Conservation (phyloP, 1,140 invertebrate species). For the Aleiodes sp. region DNA sequence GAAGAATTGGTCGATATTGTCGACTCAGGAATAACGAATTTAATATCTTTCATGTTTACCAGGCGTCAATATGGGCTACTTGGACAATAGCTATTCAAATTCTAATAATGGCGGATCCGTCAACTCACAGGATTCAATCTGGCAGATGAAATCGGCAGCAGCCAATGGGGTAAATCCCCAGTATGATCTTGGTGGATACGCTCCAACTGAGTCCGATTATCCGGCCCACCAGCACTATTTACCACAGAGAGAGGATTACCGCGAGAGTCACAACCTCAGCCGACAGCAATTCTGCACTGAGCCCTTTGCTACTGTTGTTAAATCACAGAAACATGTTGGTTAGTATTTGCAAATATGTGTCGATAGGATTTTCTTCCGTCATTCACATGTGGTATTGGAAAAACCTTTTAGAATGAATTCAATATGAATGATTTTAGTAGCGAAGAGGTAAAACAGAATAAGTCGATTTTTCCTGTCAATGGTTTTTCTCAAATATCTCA, state of each 20-base stretch:
- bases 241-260: conserved; percentile 76
- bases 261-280: conserved; percentile 80
- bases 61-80: conserved; percentile 88
- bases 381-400: too few relatives aligned
- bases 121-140: conserved; percentile 93
- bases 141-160: conserved; percentile 90
- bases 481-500: too few relatives aligned
- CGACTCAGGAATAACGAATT: neutral
- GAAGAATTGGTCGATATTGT: too few relatives aligned
- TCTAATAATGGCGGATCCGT: conserved; percentile 92
- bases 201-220: conserved; percentile 82
- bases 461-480: too few relatives aligned
- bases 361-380: neutral
- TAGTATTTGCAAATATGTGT: conserved; percentile 52
- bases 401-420: too few relatives aligned
- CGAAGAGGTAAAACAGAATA: too few relatives aligned
- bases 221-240: conserved; percentile 82
- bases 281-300: conserved; percentile 86
- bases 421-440: too few relatives aligned
- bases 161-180: conserved; percentile 72
- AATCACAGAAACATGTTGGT: conserved; percentile 88
- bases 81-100: conserved; percentile 91
- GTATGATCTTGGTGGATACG: conserved; percentile 86
- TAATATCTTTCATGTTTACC: conserved; percentile 31
- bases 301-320: conserved; percentile 85